phyloP scores from a whole-genome alignment of 2,797 vertebrate genomes.

The Cirrhinus mrigala region DNA sequence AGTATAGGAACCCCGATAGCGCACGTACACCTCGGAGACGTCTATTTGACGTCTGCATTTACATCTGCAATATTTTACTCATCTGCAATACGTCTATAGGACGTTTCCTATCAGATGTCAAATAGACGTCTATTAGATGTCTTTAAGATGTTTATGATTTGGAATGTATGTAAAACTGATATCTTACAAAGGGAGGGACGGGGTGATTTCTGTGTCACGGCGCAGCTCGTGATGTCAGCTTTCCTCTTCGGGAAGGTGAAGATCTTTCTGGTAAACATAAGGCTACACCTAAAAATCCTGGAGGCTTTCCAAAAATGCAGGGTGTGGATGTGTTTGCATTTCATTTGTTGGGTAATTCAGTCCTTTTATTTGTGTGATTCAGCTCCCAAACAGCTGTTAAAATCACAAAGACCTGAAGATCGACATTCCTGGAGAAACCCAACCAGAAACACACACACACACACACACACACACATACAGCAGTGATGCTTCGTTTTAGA shows the following conservation, averaged over 20 bases:
- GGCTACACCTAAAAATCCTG: not conserved
- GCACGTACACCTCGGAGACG: too few relatives aligned
- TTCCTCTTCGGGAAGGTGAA: not conserved
- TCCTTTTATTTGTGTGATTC: not conserved
- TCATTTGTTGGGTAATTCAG: not conserved
- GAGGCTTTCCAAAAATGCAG: not conserved
- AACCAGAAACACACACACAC: not conserved
- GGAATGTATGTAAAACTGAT: too few relatives aligned
- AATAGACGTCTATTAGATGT: too few relatives aligned
- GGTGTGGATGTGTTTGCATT: conserved; percentile 13
- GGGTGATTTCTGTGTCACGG: not conserved
- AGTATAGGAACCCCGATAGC: not conserved
- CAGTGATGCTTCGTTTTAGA: not conserved
- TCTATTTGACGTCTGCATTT: too few relatives aligned
- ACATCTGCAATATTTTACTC: too few relatives aligned
- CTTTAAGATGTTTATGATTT: too few relatives aligned
- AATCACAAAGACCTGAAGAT: not conserved
- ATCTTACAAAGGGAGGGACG: not conserved
- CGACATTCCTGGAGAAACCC: conserved; percentile 23
- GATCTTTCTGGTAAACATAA: conserved; percentile 18
- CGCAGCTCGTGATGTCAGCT: not conserved
- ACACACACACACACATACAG: not conserved
- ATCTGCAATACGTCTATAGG: too few relatives aligned
- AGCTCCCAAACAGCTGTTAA: conserved; percentile 24
- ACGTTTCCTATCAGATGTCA: too few relatives aligned